These are phyloP conservation scores for Euproctis similis DNA, from an alignment of 2,888 invertebrate species.

Conservation along the genomic window DNA sequence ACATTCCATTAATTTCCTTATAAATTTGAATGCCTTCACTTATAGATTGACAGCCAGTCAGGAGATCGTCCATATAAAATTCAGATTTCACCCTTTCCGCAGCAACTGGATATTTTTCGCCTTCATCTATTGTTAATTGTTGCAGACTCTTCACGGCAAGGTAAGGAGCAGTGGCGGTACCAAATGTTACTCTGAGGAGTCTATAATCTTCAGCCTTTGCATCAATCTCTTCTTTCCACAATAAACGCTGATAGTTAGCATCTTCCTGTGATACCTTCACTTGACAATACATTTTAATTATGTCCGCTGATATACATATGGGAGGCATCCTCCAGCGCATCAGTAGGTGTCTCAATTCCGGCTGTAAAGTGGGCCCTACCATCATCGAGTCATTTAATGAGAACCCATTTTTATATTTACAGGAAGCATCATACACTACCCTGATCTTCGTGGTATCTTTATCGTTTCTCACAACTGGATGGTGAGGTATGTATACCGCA, in stretches of 20 bases:
- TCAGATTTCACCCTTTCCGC: not conserved
- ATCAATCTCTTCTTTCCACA: constrained; percentile 1
- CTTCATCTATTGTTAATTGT: constrained; percentile 5
- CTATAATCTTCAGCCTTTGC: not conserved
- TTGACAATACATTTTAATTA: constrained; percentile 11
- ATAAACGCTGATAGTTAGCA: constrained; percentile 4
- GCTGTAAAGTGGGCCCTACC: constrained; percentile 15
- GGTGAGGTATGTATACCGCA: constrained; percentile 25
- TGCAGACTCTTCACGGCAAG: constrained; percentile 3
- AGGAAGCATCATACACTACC: constrained; percentile 13
- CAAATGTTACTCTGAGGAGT: constrained; percentile 4
- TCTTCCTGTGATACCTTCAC: constrained; percentile 6
- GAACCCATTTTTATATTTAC: constrained; percentile 8
- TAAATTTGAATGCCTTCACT: constrained; percentile 2
- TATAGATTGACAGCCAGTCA: constrained; percentile 2
- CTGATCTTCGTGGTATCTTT: constrained; percentile 19
- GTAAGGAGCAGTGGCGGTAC: constrained; percentile 6
- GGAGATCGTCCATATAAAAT: constrained; percentile 6
- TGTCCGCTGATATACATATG: constrained; percentile 2
- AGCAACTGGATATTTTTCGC: constrained; percentile 1
- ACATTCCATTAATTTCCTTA: constrained; percentile 3
- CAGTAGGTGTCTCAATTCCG: constrained; percentile 2
- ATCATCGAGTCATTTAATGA: constrained; percentile 1
- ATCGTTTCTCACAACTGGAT: constrained; percentile 22
- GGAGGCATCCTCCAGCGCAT: not conserved